Base-by-base conservation (phyloP, 2,888 invertebrate genomes). In the Epistrophe grossulariae region DNA sequence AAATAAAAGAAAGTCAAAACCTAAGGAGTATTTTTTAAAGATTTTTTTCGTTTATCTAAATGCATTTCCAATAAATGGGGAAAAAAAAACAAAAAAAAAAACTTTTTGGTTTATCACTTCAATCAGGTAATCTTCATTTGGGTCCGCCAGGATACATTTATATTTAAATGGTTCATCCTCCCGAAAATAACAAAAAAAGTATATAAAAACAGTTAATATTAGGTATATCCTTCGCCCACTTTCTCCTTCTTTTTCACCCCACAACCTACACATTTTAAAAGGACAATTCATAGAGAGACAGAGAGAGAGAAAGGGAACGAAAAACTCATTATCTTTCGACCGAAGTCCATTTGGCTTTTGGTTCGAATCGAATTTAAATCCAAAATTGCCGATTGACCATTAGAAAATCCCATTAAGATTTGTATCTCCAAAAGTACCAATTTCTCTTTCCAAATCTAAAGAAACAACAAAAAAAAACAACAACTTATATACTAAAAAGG, bases 301-400 rank as follows among this genome's bases (percentile, higher is more conserved):
- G 31, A n/a, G 11, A 68, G n/a, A 24, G 35, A 7, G 9, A 55
- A n/a, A n/a, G 11, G 60, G n/a, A 24, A 38, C 55, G 73, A 87
- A 72, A 87, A 87, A 66, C 83, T 87, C 87, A 87, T 87, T 87
- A 87, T 83, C 76, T 68, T 79, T 17, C 62, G 57, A 70, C 66
- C 82, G 57, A 55, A 74, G 87, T 83, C 87, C 83, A 83, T 87
- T 87, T 83, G 83, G 83, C 79, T 79, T 66, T 66, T 38, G 62
- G 8, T 10, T 83, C 52, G 74, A 76, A 87, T 87, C 87, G 87
- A 87, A 83, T 87, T 83, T 87, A 87, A 87, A 87, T 87, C 87
- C 88, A 77, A 84, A 88, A 88, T 77, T 84, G 88, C 77, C 88
- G 57, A 88, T 84, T 88, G 88, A 88, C 88, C 88, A 88, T 80